phyloP scores from a whole-genome alignment of 2,888 invertebrate genomes.

The Troides aeacus region DNA sequence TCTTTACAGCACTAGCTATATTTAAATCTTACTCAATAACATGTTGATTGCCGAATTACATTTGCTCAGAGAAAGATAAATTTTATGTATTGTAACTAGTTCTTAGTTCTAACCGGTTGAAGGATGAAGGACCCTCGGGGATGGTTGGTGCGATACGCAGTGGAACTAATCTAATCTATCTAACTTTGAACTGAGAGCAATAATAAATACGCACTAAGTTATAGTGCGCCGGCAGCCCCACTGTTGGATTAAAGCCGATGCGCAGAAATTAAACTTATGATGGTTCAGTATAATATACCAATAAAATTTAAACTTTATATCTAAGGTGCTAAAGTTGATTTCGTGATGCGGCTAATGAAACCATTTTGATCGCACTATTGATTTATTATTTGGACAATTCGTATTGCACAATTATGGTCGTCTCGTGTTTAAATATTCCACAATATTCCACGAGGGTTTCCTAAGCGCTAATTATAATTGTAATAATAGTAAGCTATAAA shows the following conservation, averaged over 20 bases:
- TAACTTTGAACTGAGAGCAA: slow-evolving; percentile 44
- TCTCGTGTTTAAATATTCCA: slow-evolving; percentile 21
- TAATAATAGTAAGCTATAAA: slow-evolving; percentile 2
- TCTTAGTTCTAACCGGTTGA: slow-evolving; percentile 13
- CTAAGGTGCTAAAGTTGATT: slow-evolving; percentile 14
- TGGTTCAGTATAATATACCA: background rate
- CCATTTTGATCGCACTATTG: slow-evolving; percentile 12
- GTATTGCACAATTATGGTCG: slow-evolving; percentile 23
- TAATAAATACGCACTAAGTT: slow-evolving; percentile 60
- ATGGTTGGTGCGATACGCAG: slow-evolving; percentile 57
- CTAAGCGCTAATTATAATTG: slow-evolving; percentile 18
- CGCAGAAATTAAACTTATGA: slow-evolving; percentile 27
- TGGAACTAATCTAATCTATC: slow-evolving; percentile 60
- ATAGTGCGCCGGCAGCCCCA: slow-evolving; percentile 48
- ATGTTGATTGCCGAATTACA: background rate
- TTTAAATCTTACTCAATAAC: too few relatives aligned
- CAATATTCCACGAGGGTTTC: slow-evolving; percentile 22
- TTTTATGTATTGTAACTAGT: slow-evolving; percentile 4
- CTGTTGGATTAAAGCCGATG: slow-evolving; percentile 41
- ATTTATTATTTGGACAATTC: slow-evolving; percentile 30
- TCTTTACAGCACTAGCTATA: too few relatives aligned
- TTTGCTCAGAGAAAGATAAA: background rate
- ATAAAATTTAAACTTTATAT: slow-evolving; percentile 11
- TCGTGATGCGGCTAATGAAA: background rate
- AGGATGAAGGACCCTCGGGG: slow-evolving; percentile 30